A percentile compares a stretch with the other conserved stretches of the same genome.
phyloP scores from a whole-genome alignment of 2,113 vertebrate genomes.

The Oryzias woworae region DNA sequence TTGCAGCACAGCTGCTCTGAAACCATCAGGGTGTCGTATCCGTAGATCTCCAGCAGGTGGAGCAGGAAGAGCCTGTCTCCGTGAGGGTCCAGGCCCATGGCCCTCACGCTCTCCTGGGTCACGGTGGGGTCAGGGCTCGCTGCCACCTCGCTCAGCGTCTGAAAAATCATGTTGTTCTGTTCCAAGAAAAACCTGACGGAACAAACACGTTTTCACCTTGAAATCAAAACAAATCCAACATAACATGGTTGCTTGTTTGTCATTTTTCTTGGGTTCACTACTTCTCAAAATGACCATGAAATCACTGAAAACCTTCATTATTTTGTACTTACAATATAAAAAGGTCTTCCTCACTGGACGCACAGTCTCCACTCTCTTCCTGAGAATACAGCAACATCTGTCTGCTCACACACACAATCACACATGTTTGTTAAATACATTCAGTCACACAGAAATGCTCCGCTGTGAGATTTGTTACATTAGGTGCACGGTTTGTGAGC shows the following conservation, averaged over 20 bases:
- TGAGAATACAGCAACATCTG: conserved; percentile 94
- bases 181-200: conserved; percentile 90
- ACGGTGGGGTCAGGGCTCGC: conserved; percentile 89
- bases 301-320: neutral
- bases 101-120: conserved; percentile 88
- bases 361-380: conserved; percentile 88
- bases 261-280: no score
- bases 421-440: no score
- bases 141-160: conserved; percentile 89
- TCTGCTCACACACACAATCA: conserved; percentile 66
- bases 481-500: no score
- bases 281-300: no score
- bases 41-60: conserved; percentile 93
- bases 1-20: conserved; percentile 95
- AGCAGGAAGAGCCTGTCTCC: conserved; percentile 90
- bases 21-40: conserved; percentile 91
- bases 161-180: conserved; percentile 95
- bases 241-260: no score
- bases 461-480: no score
- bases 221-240: no score
- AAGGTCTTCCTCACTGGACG: conserved; percentile 92
- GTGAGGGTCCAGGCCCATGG: conserved; percentile 94
- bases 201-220: no score
- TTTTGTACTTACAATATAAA: conserved; percentile 90
- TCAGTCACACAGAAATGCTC: no score